Conservation (phyloP, 1,140 invertebrate genomes). For the Tribolium castaneum region DNA sequence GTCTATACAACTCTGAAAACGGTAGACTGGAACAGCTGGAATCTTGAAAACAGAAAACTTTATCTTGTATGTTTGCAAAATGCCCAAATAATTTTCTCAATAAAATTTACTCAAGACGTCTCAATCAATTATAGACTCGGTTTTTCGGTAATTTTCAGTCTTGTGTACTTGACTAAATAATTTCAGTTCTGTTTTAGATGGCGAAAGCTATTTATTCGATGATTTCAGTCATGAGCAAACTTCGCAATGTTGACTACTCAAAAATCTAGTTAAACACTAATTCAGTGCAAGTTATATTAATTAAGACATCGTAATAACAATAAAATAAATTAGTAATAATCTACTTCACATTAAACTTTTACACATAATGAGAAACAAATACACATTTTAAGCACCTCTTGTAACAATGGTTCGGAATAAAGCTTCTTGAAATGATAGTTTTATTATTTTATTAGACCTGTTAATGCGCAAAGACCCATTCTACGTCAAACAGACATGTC, state of each 20-base stretch:
- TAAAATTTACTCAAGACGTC: background rate
- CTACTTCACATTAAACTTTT: too few relatives aligned
- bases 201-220: background rate
- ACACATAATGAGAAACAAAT: too few relatives aligned
- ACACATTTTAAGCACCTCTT: too few relatives aligned
- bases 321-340: too few relatives aligned
- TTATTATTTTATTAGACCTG: too few relatives aligned
- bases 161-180: background rate
- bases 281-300: too few relatives aligned
- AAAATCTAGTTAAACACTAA: too few relatives aligned
- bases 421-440: too few relatives aligned
- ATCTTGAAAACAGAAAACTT: background rate
- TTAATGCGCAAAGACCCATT: too few relatives aligned
- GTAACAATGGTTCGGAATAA: too few relatives aligned
- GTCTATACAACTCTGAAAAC: background rate
- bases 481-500: too few relatives aligned
- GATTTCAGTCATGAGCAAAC: background rate
- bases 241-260: background rate
- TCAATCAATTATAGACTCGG: background rate
- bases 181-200: background rate
- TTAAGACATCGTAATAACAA: too few relatives aligned
- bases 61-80: background rate
- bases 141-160: background rate
- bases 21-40: background rate
- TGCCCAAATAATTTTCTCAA: background rate